phyloP scores from a whole-genome alignment of 2,888 invertebrate species.

The Helicoverpa assulta region DNA sequence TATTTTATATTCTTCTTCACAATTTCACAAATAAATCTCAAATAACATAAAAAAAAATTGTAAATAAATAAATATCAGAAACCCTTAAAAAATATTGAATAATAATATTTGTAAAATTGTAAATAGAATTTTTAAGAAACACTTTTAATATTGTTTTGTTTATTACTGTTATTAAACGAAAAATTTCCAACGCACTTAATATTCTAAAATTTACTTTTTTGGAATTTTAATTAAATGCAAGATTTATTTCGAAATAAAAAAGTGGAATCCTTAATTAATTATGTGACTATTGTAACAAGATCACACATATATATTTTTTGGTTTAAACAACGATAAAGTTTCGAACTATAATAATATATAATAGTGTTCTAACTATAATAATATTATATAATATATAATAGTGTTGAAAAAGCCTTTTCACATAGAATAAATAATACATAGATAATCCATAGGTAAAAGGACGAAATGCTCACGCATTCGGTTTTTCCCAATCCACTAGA shows the following conservation, averaged over 20 bases:
- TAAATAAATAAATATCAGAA: background rate
- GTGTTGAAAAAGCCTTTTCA: constrained; percentile 4
- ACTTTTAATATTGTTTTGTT: background rate
- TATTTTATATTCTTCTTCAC: constrained; percentile 19
- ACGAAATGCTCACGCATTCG: constrained; percentile 13
- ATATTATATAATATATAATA: no score
- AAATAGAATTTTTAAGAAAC: constrained; percentile 9
- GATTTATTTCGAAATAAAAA: background rate
- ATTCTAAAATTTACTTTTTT: no score
- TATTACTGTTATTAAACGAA: background rate
- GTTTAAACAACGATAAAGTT: background rate
- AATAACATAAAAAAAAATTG: background rate
- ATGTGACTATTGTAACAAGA: background rate
- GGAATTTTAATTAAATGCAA: no score
- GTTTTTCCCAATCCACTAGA: constrained; percentile 10
- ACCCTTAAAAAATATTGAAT: background rate
- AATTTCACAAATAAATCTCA: constrained; percentile 22
- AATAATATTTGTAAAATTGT: constrained; percentile 16
- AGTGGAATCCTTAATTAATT: background rate
- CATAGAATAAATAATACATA: no score
- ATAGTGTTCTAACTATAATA: no score
- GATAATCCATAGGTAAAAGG: constrained; percentile 19
- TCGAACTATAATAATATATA: background rate
- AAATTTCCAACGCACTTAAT: no score
- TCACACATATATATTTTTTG: background rate